Base-by-base conservation (phyloP, 2,797 vertebrate species). In the Anguilla marmorata region DNA sequence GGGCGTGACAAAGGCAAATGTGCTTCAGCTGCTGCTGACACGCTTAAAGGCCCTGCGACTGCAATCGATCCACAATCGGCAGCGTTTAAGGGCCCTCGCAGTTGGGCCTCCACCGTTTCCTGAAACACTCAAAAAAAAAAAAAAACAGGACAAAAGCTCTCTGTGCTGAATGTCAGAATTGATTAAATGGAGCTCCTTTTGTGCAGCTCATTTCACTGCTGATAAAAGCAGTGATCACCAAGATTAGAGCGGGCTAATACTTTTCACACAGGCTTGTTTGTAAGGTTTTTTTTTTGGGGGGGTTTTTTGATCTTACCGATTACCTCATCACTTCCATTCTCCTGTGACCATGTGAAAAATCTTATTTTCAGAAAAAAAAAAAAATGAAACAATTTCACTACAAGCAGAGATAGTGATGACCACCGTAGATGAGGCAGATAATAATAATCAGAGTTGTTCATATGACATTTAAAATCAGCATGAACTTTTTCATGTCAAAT, bases 391-490 rank as follows among this genome's bases (percentile, higher is more conserved):
- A 74, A 21, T 72, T 33, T 30, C 27, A 30, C 69, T 27, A 2
- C 27, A 6, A 14, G 69, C 69, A 74, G 72, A 76, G 12, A 76
- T 76, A 33, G 21, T 37, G 33, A 76, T 33, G 33, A 12, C 33
- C 14, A 37, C 33, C 3, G 72, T 37, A 12, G n/a, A 19, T 33
- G 33, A 33, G 33, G 72, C 30, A 37, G 30, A 33, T 76, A 76
- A 76, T 37, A 76, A 21, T 16, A 19, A 58, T 58, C 56, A 58
- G 56, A 69, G 63, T 69, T n/a, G 24, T 69, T 69, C 63, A 69
- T 16, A 58, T 19, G 56, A 58, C 63, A 69, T 69, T 63, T 63
- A n/a, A 69, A 69, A 69, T 69, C 63, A 69, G 63, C 63, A 69
- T 69, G 63, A 69, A n/a, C n/a, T 27, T 69, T 69, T 69, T 69